Base-by-base conservation (phyloP, 1,140 invertebrate species). In the Apis laboriosa region DNA sequence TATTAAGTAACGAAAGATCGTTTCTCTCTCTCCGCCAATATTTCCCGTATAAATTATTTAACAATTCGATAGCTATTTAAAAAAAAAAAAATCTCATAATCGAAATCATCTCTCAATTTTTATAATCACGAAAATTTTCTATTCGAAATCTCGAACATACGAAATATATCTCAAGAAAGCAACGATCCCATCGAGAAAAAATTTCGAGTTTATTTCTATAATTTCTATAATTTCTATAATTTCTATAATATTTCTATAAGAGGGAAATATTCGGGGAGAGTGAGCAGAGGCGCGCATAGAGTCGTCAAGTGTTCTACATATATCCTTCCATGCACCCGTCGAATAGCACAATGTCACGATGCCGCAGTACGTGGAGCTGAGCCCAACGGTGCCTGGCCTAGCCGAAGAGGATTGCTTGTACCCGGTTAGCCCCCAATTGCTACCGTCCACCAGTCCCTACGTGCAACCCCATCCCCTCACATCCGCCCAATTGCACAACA, bases 391-490 rank as follows among this genome's bases (percentile, higher is more conserved):
- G 75, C 91, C 90, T 77, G 92, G 92, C 56, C 89, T 90, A n/a
- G 86, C 85, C 64, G 93, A 94, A 90, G 93, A 94, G 89, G 93
- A 93, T 77, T 93, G 92, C 76, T 90, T 93, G 58, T 94, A 94
- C 72, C 93, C 93, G 19, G 88, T 94, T 87, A 93, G 92, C 79
- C 93, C 93, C 28, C 90, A 92, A 83, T 87, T 93, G 78, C 88
- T 94, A 49, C 93, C 93, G n/a, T 88, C 88, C 15, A 83, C 85
- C 43, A 92, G 90, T 87, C 92, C 92, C 17, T 94, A 93, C 84
- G 89, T 94, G 34, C 92, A 92, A 56, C 93, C 93, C 9, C 90
- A 92, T 86, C 92, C 92, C 19, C 85, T 94, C 12, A 93, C 92
- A 15, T 87, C 90, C 24, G 84, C 84, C 61, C 92, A 94, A 51